Percentiles rank a stretch among this genome's conserved stretches.
Conservation (phyloP, 2,797 vertebrate species). For the Rousettus madagascariensis region DNA sequence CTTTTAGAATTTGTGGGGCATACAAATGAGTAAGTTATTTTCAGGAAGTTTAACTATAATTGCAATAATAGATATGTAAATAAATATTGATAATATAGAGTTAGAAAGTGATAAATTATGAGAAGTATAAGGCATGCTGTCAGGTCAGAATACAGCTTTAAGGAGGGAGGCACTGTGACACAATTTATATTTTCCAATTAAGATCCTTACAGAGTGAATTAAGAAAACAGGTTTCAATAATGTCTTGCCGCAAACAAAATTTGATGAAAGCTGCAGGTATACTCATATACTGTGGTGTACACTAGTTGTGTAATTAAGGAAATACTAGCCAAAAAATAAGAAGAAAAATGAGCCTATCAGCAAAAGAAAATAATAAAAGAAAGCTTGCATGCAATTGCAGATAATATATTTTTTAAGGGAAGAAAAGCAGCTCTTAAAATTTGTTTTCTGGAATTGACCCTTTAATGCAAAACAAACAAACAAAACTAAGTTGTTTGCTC, state of each 20-base stretch:
- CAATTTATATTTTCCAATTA: slow-evolving; percentile 9
- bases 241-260: background rate
- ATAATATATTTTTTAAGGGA: background rate
- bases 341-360: background rate
- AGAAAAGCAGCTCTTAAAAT: background rate
- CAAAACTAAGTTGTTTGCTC: background rate
- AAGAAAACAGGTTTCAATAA: background rate
- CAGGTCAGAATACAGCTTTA: background rate
- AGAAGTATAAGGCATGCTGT: background rate
- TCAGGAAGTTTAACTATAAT: slow-evolving; percentile 19
- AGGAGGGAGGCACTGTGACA: background rate
- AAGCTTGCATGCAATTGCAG: background rate
- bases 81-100: background rate
- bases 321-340: background rate
- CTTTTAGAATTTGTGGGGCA: background rate
- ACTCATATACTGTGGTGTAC: background rate
- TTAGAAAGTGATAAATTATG: slow-evolving; percentile 5
- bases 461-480: background rate
- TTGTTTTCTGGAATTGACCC: slow-evolving; percentile 7
- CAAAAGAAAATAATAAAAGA: background rate
- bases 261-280: background rate
- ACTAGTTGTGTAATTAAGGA: background rate
- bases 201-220: background rate
- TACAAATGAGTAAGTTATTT: slow-evolving; percentile 2
- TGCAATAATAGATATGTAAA: slow-evolving; percentile 10